These are phyloP conservation scores for Pseudomyrmex concolor DNA, from an alignment of 1,140 invertebrate genomes.

Conservation along the genomic window DNA sequence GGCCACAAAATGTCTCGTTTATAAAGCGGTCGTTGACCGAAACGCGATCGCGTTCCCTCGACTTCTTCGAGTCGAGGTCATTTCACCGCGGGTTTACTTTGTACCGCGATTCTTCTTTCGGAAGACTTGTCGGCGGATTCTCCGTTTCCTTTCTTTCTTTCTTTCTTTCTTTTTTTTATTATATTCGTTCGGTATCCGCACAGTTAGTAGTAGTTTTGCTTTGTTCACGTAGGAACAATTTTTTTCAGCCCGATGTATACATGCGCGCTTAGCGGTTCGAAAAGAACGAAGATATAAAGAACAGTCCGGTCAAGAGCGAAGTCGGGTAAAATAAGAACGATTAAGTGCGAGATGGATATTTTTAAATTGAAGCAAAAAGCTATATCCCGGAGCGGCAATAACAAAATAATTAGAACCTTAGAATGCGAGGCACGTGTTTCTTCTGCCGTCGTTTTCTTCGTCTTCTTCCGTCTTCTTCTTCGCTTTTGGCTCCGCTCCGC, in stretches of 20 bases:
- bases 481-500: not conserved
- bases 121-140: conserved; percentile 23
- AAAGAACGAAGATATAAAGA: not conserved
- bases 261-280: conserved; percentile 5
- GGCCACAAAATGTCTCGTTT: conserved; percentile 38
- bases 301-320: not conserved
- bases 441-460: not conserved
- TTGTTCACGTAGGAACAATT: conserved; percentile 27
- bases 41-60: conserved; percentile 47
- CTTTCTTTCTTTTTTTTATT: not conserved
- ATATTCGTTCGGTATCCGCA: too few relatives aligned
- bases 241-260: not conserved
- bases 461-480: not conserved
- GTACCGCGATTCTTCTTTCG: conserved; percentile 38
- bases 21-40: conserved; percentile 59
- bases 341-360: not conserved
- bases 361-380: too few relatives aligned
- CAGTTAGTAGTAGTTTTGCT: not conserved
- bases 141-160: not conserved
- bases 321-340: not conserved
- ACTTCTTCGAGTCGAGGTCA: conserved; percentile 10
- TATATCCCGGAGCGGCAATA: not conserved
- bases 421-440: not conserved
- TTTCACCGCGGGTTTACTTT: conserved; percentile 36
- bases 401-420: conserved; percentile 23